Evolutionary conservation across 1,140 invertebrate genomes (phyloP), one percentile per base, ranked within the genome.

Genomic region (Medauroidea extradentata): DNA sequence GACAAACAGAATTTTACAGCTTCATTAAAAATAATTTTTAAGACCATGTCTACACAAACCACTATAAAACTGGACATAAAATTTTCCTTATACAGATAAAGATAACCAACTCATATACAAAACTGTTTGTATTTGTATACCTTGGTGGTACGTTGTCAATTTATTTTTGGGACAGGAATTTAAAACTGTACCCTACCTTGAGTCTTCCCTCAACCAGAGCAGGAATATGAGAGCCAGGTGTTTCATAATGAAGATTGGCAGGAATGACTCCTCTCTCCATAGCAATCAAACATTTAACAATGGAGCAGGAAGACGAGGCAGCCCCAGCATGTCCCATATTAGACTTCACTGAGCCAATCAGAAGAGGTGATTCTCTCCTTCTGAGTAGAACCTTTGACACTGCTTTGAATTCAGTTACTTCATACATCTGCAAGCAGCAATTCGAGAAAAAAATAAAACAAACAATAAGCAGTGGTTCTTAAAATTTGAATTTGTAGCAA

Each of bases 231-330:
- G 85, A 78, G n/a, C n/a, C n/a, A 66, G 90, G 85, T 2, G 71
- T 78, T 1, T 81, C 77, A 72, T 82, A 93, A 73, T 94, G 85
- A 16, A 95, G 78, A 69, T 94, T 95, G 4, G 89, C 86, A 9
- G 90, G 85, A 63, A 95, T 83, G 3, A 79, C 75, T 18, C 83
- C 83, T 3, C 82, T 83, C 69, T 89, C 84, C 75, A 93, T 89
- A 0, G 88, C 83, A 42, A 94, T 60, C 2, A 63, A 19, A 7
- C 54, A 21, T 29, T 60, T 62, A 14, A 44, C 51, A 18, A 64
- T 29, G 14, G 43, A 24, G 16, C 16, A 21, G 16, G 60, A 44
- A 49, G 77, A 76, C 72, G 82, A 83, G 19, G 81, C 80, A 27
- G 81, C 77, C 67, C 85, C 83, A 21, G 81, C 73, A 59, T 85